Base-by-base conservation (phyloP, 2,113 vertebrate species). In the Ifrita kowaldi region DNA sequence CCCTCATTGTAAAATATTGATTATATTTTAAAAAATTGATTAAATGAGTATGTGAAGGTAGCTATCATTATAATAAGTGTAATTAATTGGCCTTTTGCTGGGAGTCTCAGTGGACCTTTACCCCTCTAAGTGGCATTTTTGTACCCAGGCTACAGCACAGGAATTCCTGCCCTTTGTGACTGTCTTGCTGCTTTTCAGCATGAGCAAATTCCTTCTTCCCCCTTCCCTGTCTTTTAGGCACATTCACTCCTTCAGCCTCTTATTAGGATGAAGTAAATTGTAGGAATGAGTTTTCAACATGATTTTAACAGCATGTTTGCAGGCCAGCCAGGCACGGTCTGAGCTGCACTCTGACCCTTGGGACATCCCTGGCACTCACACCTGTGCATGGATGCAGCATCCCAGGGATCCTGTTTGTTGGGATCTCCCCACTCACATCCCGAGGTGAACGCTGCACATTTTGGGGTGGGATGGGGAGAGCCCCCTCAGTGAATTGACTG, bases 361-460 rank as follows among this genome's bases (percentile, higher is more conserved):
- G 32, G 9, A 15, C 10, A 13, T 37, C 55, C 39, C 49, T 52
- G 56, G 52, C 37, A 19, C 42, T 22, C 32, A 2, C 37, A n/a
- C 2, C 11, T 0, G 0, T 9, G 22, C 42, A 4, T 0, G 13
- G 57, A 33, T 10, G 6, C 47, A 71, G 67, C 3, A 3, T 33
- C 18, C 49, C 0, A 0, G 42, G 56, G 15, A 19, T 27, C 11
- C 42, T 3, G 3, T 20, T 22, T 37, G 8, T 19, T 9, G 22
- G 80, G 11, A 52, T 24, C 37, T 75, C 50, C 26, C 10, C 30
- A 10, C 12, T 23, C 47, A 13, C 75, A 68, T 33, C 37, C 26
- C 0, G 0, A 26, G 50, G 44, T 16, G 53, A 55, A 16, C 0
- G 1, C 28, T 33, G 57, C 57, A 14, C 12, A 1, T 33, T 13